Conservation (phyloP, 2,888 invertebrate genomes). For the Nesidiocoris tenuis region DNA sequence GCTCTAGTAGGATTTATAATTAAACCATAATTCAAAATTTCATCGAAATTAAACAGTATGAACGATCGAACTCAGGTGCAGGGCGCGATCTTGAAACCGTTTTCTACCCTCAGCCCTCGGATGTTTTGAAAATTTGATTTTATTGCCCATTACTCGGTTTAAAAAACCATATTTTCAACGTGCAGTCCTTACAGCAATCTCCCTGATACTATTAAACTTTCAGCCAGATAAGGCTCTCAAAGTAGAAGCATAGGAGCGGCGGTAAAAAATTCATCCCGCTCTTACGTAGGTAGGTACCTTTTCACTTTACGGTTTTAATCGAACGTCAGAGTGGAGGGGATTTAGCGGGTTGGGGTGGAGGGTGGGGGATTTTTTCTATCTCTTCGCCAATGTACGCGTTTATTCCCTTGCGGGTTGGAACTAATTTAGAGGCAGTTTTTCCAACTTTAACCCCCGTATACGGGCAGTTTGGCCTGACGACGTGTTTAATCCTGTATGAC, state of each 20-base stretch:
- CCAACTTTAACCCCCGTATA: not conserved
- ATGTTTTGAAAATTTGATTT: no score
- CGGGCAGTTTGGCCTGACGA: not conserved
- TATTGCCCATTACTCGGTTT: no score
- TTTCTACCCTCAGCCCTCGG: no score
- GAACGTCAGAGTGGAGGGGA: not conserved
- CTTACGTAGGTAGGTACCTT: not conserved
- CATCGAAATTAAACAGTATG: no score
- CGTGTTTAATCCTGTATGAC: not conserved
- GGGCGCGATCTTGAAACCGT: no score
- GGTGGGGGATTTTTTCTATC: not conserved
- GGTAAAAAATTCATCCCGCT: not conserved
- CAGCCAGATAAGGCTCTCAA: not conserved
- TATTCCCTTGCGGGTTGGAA: not conserved
- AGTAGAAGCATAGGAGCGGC: not conserved
- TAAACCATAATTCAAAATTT: no score
- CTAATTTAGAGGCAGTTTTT: not conserved
- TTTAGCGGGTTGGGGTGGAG: not conserved
- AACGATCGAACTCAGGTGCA: no score
- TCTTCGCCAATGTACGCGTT: not conserved
- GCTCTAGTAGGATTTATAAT: no score
- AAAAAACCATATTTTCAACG: no score
- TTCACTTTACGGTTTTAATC: not conserved
- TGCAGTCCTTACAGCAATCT: not conserved
- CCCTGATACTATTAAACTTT: not conserved